Evolutionary conservation across 1,140 invertebrate species (phyloP), one percentile per base, ranked within the genome.

Genomic region (Zaprionus lachaisei): DNA sequence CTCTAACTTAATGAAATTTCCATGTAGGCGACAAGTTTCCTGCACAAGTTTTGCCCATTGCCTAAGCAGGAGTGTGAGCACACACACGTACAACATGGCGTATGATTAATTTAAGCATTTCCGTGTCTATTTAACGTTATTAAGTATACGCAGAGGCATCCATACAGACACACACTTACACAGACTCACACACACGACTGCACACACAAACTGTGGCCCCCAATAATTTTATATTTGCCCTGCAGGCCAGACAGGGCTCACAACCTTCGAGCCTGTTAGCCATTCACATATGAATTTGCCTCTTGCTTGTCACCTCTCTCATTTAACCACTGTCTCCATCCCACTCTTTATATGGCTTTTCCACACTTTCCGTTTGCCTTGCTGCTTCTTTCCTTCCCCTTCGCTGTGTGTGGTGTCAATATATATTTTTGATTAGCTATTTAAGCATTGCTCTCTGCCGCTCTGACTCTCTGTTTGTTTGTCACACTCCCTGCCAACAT

Each of bases 381-480:
- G 6, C 15, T 44, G 38, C 44, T 65, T n/a, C 41, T 22, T 24
- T 14, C 20, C 4, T 28, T 12, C 20, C n/a, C 31, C n/a, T 26
- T 17, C 41, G 6, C 24, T 9, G 28, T 41, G 68, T 4, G 22
- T 34, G 65, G 71, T 81, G 71, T 73, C 67, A 72, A 75, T 81
- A 79, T 89, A 84, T 89, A 77, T 89, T 84, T 89, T 89, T 89
- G 84, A 89, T 89, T 89, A 89, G 84, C 81, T 87, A 74, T 79
- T 79, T 75, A 69, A 60, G 60, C 62, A 63, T 58, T 61, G 68
- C 66, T 63, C 12, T 61, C 51, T 62, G 51, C 47, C 15, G 56
- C 9, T 49, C 20, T 70, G 15, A 17, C 14, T 58, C 31, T 57
- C 12, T 57, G 70, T 56, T 34, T 57, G 70, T 56, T 34, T 54